Percentiles rank a stretch among this genome's conserved stretches.
Evolutionary conservation across 92 coral and sea anemone genomes (phyloP).

Genomic region (Pocillopora grandis): DNA sequence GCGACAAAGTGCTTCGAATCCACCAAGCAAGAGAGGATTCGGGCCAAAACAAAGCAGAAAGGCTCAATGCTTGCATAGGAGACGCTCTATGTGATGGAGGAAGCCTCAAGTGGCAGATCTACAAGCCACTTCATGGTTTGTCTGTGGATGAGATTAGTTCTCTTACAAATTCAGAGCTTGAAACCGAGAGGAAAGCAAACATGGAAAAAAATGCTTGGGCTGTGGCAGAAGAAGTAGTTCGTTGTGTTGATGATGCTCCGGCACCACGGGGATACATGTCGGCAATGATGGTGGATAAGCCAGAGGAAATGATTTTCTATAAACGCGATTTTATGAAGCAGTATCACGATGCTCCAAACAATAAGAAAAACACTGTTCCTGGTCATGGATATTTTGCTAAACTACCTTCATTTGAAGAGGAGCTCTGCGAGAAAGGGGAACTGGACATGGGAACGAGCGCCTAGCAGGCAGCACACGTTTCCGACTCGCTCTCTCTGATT

Average conservation of each 20-base stretch:
- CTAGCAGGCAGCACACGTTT: too few species aligned
- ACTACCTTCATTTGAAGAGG: too few species aligned
- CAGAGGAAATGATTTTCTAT: not conserved
- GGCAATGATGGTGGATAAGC: conserved; percentile 42
- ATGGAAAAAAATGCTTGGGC: conserved; percentile 66
- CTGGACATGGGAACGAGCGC: too few species aligned
- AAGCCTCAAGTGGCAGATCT: conserved; percentile 45
- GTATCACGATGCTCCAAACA: not conserved
- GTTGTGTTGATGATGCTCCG: conserved; percentile 51
- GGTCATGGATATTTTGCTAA: too few species aligned
- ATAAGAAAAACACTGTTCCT: too few species aligned
- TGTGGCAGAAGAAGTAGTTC: conserved; percentile 49
- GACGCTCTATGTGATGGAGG: conserved; percentile 55
- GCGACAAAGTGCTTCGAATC: conserved; percentile 32
- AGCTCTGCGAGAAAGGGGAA: too few species aligned
- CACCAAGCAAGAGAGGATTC: conserved; percentile 52
- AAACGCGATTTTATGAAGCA: conserved; percentile 41
- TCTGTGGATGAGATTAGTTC: conserved; percentile 46
- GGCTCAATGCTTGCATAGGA: conserved; percentile 44
- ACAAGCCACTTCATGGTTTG: conserved; percentile 38
- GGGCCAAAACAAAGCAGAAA: conserved; percentile 53
- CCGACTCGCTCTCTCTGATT: too few species aligned
- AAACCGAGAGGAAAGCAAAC: conserved; percentile 34
- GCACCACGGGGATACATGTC: conserved; percentile 45
- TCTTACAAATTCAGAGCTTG: conserved; percentile 47